Evolutionary conservation across 2,888 invertebrate genomes (phyloP), one percentile per base, ranked within the genome.

Genomic region (Labia minor): DNA sequence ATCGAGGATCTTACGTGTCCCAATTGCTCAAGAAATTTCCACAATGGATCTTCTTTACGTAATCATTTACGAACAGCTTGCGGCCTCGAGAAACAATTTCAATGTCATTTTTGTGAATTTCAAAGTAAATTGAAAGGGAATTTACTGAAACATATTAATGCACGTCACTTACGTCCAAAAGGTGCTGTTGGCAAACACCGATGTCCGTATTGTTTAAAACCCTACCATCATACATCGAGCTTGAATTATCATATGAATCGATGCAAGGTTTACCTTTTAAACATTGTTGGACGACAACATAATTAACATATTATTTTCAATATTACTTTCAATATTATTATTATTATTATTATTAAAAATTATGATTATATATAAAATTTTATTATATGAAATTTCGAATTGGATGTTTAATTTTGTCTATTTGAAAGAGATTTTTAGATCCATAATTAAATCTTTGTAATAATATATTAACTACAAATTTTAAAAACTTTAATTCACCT

Each of bases 161-260:
- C 49, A 4, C 14, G 49, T 8, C 49, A 49, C 14, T 49, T 49
- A 14, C 49, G 49, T 3, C 49, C 49, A 14, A 49, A 49, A 16
- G 49, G 16, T 4, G 49, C 49, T 14, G 49, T 49, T 49, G 49
- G 49, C 2, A 49, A 49, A 3, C 49, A 49, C 16, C 49, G 49
- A 16, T 49, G 49, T 14, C 49, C 49, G 4, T 16, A 3, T n/a
- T 49, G 49, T 16, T 14, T 8, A 2, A 4, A 14, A 14, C 14
- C n/a, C 16, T 49, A 49, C 14, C 49, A 49, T 49, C 49, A 49
- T 14, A 10, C 14, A 14, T 16, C 14, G 8, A 49, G 49, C 14
- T 49, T 49, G 16, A 49, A 49, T 49, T 49, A 49, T 49, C 49
- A 49, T 49, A n/a, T 49, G 49, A 49, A 49, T 49, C n/a, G 16